Evolutionary conservation across 2,113 vertebrate species (phyloP).

Genomic region (Callorhinus ursinus): DNA sequence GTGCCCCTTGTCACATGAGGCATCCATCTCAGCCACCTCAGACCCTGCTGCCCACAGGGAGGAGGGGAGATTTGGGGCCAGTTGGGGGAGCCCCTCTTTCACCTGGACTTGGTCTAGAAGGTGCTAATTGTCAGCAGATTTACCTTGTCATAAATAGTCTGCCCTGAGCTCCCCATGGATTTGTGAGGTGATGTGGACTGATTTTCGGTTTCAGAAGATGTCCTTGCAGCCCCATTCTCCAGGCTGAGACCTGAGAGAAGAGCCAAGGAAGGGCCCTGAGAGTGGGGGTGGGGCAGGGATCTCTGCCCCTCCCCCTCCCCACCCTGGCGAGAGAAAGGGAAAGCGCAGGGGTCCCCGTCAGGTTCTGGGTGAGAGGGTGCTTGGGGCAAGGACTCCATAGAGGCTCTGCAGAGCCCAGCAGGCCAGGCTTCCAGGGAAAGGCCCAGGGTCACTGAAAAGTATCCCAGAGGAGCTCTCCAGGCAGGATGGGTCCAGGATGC

Average conservation of each 20-base stretch:
- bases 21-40: not conserved
- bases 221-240: not conserved
- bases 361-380: not conserved
- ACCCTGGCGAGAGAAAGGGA: not conserved
- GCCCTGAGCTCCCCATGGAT: not conserved
- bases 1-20: not conserved
- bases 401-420: not conserved
- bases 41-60: fast-evolving
- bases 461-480: not conserved
- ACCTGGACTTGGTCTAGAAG: not conserved
- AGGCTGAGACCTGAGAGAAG: not conserved
- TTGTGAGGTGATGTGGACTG: not conserved
- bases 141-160: not conserved
- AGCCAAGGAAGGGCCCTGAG: not conserved
- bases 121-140: not conserved
- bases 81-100: not conserved
- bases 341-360: not conserved
- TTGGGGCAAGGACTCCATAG: not conserved
- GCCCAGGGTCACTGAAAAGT: not conserved
- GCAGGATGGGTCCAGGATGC: not conserved
- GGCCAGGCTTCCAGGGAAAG: not conserved
- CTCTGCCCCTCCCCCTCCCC: not conserved
- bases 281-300: not conserved
- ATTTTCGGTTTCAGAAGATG: not conserved
- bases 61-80: fast-evolving